Base-by-base conservation (phyloP, 2,888 invertebrate species). In the Erebia aethiops region DNA sequence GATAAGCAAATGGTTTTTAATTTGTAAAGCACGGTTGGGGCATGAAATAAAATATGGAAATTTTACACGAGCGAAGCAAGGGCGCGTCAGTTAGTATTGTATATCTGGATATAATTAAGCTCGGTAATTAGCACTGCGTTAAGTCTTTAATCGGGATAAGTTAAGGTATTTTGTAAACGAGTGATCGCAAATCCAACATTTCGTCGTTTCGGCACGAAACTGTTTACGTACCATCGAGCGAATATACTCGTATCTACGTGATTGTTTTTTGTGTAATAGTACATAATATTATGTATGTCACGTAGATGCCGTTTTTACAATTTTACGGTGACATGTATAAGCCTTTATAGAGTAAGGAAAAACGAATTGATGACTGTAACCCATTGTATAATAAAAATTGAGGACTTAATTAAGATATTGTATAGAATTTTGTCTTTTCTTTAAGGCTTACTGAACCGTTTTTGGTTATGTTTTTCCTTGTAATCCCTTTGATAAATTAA, bases 171-270 rank as follows among this genome's bases (percentile, higher is more conserved):
- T 83, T 80, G 79, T 78, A 74, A 76, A 74, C 75, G 79, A 77
- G 78, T 72, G 77, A 70, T 75, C 77, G 76, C 77, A 87, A 88
- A 87, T 86, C 87, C 87, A 77, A 76, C 73, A 73, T 72, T 75
- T 70, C 72, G 78, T 72, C 77, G 75, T 73, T 71, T 69, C 74
- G 84, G 86, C 88, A 88, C 87, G 87, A 76, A 70, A 77, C 77
- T 72, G 65, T 68, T n/a, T n/a, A n/a, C n/a, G 68, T 67, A 46
- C 60, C 26, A 26, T 49, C 49, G 43, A 56, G 63, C 16, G 57
- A 18, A 13, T 67, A 49, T 57, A 46, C 49, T 67, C n/a, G 41
- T 57, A 46, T 54, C 16, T 16, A 21, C 21, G 46, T 54, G 46
- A 51, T 46, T 35, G 8, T 41, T 54, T 69, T 26, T 35, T 57